Evolutionary conservation across 1,140 invertebrate genomes (phyloP).

Genomic region (Calycopis cecrops): DNA sequence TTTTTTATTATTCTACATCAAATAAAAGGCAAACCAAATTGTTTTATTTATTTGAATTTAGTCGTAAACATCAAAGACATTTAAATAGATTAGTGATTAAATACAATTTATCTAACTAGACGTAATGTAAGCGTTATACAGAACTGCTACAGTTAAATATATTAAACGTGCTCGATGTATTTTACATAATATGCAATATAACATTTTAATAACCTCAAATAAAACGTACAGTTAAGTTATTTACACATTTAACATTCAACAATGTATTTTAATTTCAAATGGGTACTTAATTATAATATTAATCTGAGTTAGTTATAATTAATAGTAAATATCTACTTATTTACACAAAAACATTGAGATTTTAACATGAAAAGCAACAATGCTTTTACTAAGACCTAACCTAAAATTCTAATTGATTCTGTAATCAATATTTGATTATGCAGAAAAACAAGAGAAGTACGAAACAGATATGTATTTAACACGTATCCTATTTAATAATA

Average conservation of each 20-base stretch:
- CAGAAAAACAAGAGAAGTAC: too few relatives aligned
- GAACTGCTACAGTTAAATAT: neutral
- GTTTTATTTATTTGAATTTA: neutral
- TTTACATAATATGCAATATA: neutral
- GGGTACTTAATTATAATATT: neutral
- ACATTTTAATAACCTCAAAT: neutral
- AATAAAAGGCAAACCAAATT: neutral
- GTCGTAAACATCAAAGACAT: neutral
- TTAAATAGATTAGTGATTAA: neutral
- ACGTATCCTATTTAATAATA: too few relatives aligned
- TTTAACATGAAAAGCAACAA: neutral
- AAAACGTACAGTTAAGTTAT: neutral
- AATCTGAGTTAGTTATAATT: neutral
- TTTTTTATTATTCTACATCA: too few relatives aligned
- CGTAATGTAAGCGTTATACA: too few relatives aligned
- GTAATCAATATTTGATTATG: too few relatives aligned
- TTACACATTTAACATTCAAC: slow-evolving; percentile 8
- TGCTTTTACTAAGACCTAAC: too few relatives aligned
- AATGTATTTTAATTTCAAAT: slow-evolving; percentile 1
- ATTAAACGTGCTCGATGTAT: neutral
- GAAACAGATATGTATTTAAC: too few relatives aligned
- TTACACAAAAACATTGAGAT: neutral
- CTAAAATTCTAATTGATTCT: too few relatives aligned
- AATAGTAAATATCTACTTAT: neutral
- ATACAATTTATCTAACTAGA: neutral